Percentiles rank a stretch among this genome's conserved stretches.
Conservation (phyloP, 2,797 vertebrate genomes). For the Poliocrania exsul region DNA sequence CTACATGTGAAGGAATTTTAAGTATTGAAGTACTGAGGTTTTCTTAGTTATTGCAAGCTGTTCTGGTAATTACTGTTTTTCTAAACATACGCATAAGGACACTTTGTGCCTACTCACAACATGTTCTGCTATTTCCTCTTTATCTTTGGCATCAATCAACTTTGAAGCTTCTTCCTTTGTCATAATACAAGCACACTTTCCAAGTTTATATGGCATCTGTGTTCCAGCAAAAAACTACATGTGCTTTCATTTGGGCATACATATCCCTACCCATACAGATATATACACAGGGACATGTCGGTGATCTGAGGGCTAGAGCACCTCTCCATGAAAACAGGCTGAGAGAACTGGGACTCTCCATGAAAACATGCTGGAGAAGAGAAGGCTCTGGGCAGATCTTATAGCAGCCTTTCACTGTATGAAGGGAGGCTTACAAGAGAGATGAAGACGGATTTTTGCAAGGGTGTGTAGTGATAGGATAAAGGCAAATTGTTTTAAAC, state of each 20-base stretch:
- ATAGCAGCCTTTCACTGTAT: background rate
- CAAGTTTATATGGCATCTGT: background rate
- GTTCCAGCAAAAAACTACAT: background rate
- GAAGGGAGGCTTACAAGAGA: background rate
- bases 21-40: background rate
- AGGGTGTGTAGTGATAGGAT: background rate
- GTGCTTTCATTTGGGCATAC: background rate
- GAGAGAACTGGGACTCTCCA: background rate
- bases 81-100: background rate
- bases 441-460: background rate
- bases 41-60: background rate
- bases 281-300: accelerated
- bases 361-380: background rate
- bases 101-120: background rate
- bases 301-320: background rate
- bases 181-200: background rate
- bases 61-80: background rate
- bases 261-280: background rate
- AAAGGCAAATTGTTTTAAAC: background rate
- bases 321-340: background rate
- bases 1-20: background rate
- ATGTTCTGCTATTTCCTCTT: background rate
- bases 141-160: background rate
- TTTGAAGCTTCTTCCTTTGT: background rate
- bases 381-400: background rate